Conservation (phyloP, 2,113 vertebrate genomes). For the Eretmochelys imbricata region DNA sequence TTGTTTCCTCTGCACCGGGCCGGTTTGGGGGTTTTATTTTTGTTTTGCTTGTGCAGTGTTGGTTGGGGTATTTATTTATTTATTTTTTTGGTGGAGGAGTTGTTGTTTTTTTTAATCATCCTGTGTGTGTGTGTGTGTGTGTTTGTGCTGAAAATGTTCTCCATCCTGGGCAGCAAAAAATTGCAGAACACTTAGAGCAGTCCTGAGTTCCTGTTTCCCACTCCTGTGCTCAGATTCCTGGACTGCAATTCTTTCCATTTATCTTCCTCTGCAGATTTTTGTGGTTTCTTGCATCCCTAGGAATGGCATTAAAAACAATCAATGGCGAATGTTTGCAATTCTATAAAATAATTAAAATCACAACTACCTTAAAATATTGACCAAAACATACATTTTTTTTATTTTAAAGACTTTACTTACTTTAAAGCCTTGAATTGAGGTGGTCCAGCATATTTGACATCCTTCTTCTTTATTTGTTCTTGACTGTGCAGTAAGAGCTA, state of each 20-base stretch:
- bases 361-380: not conserved
- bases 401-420: not conserved
- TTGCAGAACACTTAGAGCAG: not conserved
- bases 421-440: not conserved
- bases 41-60: too few species aligned
- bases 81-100: too few species aligned
- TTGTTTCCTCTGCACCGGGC: too few species aligned
- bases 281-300: not conserved
- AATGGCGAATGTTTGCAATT: not conserved
- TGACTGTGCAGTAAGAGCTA: not conserved
- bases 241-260: not conserved
- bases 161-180: too few species aligned
- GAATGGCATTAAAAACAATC: accelerated
- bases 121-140: too few species aligned
- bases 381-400: too few species aligned
- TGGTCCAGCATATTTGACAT: not conserved
- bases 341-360: not conserved
- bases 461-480: not conserved
- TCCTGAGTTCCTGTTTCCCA: not conserved
- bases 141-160: too few species aligned
- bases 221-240: not conserved
- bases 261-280: not conserved
- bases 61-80: too few species aligned
- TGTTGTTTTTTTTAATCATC: too few species aligned
- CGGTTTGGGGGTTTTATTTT: too few species aligned